A percentile compares a stretch with the other conserved stretches of the same genome.
These are phyloP conservation scores for Lophotriccus pileatus DNA, from an alignment of 2,797 vertebrate genomes.

Conservation along the genomic window DNA sequence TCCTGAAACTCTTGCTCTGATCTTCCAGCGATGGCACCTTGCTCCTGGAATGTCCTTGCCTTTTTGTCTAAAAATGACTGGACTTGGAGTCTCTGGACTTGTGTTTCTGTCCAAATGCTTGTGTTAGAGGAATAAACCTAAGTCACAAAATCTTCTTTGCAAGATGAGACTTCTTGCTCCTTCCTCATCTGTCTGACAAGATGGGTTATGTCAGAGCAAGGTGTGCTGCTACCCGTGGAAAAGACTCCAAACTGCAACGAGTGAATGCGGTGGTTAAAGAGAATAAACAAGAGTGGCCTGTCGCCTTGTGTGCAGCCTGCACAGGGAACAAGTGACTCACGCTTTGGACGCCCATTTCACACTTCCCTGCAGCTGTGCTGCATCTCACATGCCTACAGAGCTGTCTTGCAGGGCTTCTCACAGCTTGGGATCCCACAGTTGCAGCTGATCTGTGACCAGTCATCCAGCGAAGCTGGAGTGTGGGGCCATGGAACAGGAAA, in stretches of 20 bases:
- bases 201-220: neutral
- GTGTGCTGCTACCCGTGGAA: neutral
- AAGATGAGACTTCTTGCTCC: neutral
- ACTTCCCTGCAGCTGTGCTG: slow-evolving; percentile 2
- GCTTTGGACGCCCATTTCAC: neutral
- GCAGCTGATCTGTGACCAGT: slow-evolving; percentile 1
- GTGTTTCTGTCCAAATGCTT: neutral
- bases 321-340: slow-evolving; percentile 3
- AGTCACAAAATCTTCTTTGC: neutral
- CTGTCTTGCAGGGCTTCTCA: neutral
- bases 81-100: neutral
- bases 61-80: neutral
- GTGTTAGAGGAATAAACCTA: neutral
- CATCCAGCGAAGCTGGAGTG: neutral
- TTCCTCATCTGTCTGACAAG: neutral
- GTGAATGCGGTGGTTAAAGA: neutral
- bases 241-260: neutral
- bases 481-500: neutral
- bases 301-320: neutral
- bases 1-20: neutral
- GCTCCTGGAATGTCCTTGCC: neutral
- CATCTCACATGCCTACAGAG: neutral
- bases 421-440: neutral
- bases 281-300: neutral
- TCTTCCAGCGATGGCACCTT: neutral